Conservation (phyloP, 2,113 vertebrate genomes). For the Scopus umbretta region DNA sequence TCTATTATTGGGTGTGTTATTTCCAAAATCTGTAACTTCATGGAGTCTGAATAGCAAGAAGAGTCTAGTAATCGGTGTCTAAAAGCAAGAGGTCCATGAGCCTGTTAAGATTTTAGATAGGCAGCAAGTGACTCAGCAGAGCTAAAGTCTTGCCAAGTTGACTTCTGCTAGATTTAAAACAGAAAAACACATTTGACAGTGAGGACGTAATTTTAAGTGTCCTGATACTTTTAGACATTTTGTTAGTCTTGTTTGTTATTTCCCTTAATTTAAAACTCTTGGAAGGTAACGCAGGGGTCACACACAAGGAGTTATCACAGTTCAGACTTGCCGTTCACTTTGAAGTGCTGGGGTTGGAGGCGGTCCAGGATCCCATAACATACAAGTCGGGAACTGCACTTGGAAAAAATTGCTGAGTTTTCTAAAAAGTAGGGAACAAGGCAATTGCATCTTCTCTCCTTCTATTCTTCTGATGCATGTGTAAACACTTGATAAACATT, state of each 20-base stretch:
- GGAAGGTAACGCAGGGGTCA: background rate
- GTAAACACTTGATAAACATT: background rate
- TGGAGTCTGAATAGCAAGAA: background rate
- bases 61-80: background rate
- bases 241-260: background rate
- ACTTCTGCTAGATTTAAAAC: background rate
- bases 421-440: background rate
- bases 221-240: background rate
- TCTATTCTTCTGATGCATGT: background rate
- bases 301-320: background rate
- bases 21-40: background rate
- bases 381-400: background rate
- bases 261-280: conserved; percentile 33
- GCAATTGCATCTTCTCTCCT: background rate
- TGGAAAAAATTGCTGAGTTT: background rate
- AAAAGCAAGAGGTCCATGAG: background rate
- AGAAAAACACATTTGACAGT: background rate
- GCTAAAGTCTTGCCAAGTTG: conserved; percentile 17
- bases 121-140: conserved; percentile 62
- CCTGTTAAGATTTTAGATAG: background rate
- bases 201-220: background rate
- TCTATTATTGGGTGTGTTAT: background rate
- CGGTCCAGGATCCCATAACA: background rate
- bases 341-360: conserved; percentile 12
- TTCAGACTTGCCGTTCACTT: background rate